Evolutionary conservation across 37 sponge, comb jelly and placozoan genomes (phyloP).

Genomic region (Petrosia ficiformis): DNA sequence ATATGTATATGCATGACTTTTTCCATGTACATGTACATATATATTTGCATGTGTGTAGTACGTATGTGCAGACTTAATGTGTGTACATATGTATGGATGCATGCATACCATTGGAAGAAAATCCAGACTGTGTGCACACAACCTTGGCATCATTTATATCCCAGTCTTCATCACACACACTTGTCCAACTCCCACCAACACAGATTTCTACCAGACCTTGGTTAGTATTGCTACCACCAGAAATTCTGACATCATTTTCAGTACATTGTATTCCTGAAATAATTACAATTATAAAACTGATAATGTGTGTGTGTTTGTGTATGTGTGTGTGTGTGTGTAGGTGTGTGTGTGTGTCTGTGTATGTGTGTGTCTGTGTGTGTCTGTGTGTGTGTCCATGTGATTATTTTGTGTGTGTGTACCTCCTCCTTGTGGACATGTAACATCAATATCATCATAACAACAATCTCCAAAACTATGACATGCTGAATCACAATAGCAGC

Average conservation of each 20-base stretch:
- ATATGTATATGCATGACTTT: too few relatives aligned
- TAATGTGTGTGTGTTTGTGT: too few relatives aligned
- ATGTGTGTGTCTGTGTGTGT: too few relatives aligned
- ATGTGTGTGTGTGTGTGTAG: too few relatives aligned
- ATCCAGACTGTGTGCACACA: neutral
- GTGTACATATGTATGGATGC: neutral
- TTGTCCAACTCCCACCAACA: neutral
- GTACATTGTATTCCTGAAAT: too few relatives aligned
- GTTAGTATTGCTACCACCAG: neutral
- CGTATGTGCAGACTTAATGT: neutral
- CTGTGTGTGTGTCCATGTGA: too few relatives aligned
- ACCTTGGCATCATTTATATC: neutral
- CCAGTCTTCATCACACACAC: neutral
- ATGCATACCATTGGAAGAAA: neutral
- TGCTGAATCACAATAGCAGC: constrained; percentile 42
- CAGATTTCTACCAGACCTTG: neutral
- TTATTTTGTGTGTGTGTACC: too few relatives aligned
- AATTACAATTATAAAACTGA: too few relatives aligned
- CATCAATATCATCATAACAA: constrained; percentile 27
- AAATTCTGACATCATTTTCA: neutral
- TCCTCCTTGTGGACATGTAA: neutral
- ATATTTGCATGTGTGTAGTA: neutral
- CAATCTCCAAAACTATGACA: constrained; percentile 43
- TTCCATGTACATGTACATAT: too few relatives aligned
- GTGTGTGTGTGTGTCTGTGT: too few relatives aligned